A percentile compares a stretch with the other conserved stretches of the same genome.
These are phyloP conservation scores for Ceratitis capitata DNA, from an alignment of 1,140 invertebrate species.

Conservation along the genomic window DNA sequence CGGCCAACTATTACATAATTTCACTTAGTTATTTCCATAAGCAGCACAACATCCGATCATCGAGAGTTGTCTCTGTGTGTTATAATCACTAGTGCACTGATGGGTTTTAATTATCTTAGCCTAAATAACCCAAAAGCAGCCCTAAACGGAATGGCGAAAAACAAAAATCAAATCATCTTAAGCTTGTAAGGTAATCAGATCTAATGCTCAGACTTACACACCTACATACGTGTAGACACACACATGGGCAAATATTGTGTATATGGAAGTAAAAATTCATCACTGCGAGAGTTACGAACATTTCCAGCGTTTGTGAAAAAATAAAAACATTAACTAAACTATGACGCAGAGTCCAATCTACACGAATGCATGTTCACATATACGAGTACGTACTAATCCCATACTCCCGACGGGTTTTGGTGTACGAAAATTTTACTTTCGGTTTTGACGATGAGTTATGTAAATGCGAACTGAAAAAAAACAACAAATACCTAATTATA, in stretches of 20 bases:
- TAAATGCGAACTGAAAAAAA: background rate
- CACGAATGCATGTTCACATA: background rate
- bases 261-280: background rate
- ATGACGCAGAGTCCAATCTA: background rate
- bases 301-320: background rate
- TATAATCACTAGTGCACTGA: background rate
- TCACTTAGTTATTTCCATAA: background rate
- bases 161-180: background rate
- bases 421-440: conserved; percentile 4
- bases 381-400: no score
- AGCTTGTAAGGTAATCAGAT: background rate
- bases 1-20: background rate
- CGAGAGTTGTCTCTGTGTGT: background rate
- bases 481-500: background rate
- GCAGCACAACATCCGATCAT: background rate
- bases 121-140: conserved; percentile 18
- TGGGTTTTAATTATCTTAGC: conserved; percentile 20
- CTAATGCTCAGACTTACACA: background rate
- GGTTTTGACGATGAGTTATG: conserved; percentile 11
- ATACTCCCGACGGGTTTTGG: background rate
- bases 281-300: background rate
- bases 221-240: background rate
- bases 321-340: conserved; percentile 16
- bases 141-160: background rate
- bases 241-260: background rate